Base-by-base conservation (phyloP, 2,888 invertebrate species). In the Endotricha flammealis region DNA sequence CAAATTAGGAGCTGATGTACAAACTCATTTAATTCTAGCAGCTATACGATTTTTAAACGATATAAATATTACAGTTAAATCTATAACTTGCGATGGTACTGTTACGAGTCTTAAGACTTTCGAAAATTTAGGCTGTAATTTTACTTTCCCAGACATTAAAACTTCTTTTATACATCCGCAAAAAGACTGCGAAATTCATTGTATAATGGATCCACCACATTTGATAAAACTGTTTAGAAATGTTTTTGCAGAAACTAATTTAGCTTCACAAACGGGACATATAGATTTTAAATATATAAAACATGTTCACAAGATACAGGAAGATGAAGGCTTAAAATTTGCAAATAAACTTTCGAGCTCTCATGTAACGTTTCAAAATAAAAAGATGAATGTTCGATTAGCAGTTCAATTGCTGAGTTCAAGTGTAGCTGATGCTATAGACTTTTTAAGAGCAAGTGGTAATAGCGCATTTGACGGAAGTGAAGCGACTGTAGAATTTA, bases 81-180 rank as follows among this genome's bases (percentile, higher is more conserved):
- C 13, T 8, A n/a, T 32, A 14, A 32, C 37, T 7, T 17, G 13
- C n/a, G 37, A 37, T 32, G 32, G 32, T 1, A 37, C 37, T 10
- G 3, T 2, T 1, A 16, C 16, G 8, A 37, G 32, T 13, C 4
- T 32, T 3, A 32, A 14, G 6, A 22, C 46, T 23, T 44, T 30
- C 36, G 41, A 44, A 38, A 23, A 32, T 20, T 22, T 49, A 25
- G 46, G 44, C 2, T 46, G 44, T 20, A 29, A 33, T 22, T 44
- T 49, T 24, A 27, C 29, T 10, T 11, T 38, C 12, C 7, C 29
- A 10, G 10, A 36, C 24, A 37, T 37, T 14, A 10, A 39, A 32
- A 38, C 44, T 25, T 10, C 30, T 37, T 47, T 44, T 35, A 27
- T 35, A n/a, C 42, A 47, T 14, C 40, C 42, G n/a, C n/a, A n/a